phyloP scores from a whole-genome alignment of 2,113 vertebrate genomes.

The Pseudopipra pipra region DNA sequence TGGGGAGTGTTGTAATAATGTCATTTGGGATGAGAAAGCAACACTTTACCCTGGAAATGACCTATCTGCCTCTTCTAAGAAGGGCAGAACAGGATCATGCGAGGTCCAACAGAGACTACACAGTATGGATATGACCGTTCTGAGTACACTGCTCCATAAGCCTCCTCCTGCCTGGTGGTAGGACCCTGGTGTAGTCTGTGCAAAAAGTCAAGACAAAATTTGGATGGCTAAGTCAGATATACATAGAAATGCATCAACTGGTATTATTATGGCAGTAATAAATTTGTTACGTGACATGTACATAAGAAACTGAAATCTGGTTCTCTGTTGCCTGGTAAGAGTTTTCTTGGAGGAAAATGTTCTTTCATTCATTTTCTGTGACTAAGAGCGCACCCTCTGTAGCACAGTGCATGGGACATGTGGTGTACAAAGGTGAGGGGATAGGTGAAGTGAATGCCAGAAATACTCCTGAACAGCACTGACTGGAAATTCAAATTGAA shows the following conservation, averaged over 20 bases:
- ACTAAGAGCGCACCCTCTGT: background rate
- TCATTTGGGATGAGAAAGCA: background rate
- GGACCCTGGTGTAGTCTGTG: background rate
- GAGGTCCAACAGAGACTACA: accelerated
- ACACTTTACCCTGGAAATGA: background rate
- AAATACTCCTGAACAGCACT: background rate
- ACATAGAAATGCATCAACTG: background rate
- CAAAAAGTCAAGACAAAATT: background rate
- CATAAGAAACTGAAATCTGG: background rate
- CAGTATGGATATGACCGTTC: background rate
- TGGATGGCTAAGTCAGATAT: background rate
- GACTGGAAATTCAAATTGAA: background rate
- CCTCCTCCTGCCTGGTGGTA: background rate
- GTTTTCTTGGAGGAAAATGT: background rate
- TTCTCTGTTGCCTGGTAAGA: background rate
- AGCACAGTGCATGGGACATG: background rate
- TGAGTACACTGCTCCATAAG: background rate
- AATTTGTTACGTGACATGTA: background rate
- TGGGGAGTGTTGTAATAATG: too few species aligned
- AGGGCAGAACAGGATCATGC: background rate
- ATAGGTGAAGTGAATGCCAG: background rate
- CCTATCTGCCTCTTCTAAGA: background rate
- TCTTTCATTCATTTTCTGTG: background rate
- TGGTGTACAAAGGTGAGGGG: accelerated
- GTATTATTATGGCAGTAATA: background rate